Evolutionary conservation across 2,888 invertebrate species (phyloP).

Genomic region (Acleris emargana): DNA sequence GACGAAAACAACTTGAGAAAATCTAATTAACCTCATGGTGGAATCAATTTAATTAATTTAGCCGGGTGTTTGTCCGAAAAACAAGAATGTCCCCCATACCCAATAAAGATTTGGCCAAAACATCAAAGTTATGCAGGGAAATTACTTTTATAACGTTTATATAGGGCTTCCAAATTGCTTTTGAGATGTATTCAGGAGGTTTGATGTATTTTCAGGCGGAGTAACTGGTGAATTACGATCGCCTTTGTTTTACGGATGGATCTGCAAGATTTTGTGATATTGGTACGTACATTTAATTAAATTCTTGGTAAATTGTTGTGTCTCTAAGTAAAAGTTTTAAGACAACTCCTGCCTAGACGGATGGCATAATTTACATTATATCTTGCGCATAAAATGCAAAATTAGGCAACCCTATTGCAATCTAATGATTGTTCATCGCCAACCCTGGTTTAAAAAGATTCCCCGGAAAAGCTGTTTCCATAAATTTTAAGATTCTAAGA

Average conservation of each 20-base stretch:
- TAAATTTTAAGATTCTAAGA: no score
- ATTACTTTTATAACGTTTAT: conserved; percentile 9
- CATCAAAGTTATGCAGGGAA: conserved; percentile 10
- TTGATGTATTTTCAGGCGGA: background rate
- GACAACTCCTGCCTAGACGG: no score
- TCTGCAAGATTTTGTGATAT: background rate
- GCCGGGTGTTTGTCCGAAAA: background rate
- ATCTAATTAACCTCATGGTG: background rate
- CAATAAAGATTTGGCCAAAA: conserved; percentile 9
- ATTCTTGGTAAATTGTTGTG: no score
- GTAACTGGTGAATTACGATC: background rate
- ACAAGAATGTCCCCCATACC: background rate
- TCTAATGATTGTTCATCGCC: no score
- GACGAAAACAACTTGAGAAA: background rate
- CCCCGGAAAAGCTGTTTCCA: no score
- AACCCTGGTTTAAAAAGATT: no score
- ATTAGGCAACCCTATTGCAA: no score
- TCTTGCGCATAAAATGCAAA: no score
- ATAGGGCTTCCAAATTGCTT: background rate
- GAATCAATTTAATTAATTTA: conserved; percentile 5
- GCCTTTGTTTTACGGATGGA: background rate
- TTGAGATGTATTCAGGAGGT: background rate
- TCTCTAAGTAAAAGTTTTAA: no score
- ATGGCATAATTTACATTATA: no score
- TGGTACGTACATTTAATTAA: background rate